Evolutionary conservation across 2,888 invertebrate genomes (phyloP), one percentile per base, ranked within the genome.

Genomic region (Vesta saturnalis): DNA sequence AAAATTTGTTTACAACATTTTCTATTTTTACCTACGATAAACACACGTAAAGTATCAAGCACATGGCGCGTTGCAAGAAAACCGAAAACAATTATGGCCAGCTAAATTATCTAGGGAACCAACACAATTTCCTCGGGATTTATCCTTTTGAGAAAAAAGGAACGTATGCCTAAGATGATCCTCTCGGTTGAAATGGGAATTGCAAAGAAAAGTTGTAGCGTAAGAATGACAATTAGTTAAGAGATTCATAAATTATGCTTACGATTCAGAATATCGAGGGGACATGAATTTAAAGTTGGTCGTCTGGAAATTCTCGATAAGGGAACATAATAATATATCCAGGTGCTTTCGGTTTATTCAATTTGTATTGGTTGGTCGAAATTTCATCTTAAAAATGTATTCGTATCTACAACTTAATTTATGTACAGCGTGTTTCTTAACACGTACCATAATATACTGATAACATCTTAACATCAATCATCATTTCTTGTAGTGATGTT

Each of bases 231-330:
- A 66, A 66, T 69, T 69, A 69, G 66, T 59, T 64, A 58, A 49
- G 63, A 57, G 60, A 67, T 67, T 60, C 60, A 67, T 73, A 74
- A 73, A 76, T 73, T 69, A 73, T 72, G 73, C 73, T 73, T 73
- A 72, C 70, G 72, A 73, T 73, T 72, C 72, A 73, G 73, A 71
- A 76, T 74, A n/a, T n/a, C n/a, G n/a, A 73, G 71, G 69, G 39
- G n/a, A 69, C 72, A 62, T 64, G 64, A 75, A 71, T 69, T 68
- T 62, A 72, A 70, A 70, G 67, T 69, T 69, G 60, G 60, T 16
- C 57, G 67, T 67, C 73, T 73, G 73, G 55, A 63, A 69, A 68
- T 70, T 58, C 65, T 67, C 69, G 73, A 73, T 73, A 73, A 73
- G 72, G 72, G 60, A 67, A 66, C 63, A 59, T 68, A 71, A 69